Evolutionary conservation across 2,797 vertebrate species (phyloP).

Genomic region (Eutrigla gurnardus): DNA sequence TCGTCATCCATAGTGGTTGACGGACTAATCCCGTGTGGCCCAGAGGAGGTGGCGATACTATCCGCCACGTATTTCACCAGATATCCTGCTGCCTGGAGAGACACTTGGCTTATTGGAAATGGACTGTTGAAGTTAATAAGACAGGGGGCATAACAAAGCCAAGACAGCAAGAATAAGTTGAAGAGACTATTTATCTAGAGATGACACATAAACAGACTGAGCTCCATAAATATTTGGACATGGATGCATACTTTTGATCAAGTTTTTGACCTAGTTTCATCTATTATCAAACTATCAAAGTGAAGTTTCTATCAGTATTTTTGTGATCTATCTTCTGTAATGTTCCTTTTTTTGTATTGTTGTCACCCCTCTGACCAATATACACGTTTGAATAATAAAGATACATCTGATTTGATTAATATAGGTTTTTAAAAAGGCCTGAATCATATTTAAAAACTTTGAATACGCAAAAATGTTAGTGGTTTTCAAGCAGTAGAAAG

Average conservation of each 20-base stretch:
- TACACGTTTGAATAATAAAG: background rate
- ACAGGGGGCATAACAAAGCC: conserved; percentile 49
- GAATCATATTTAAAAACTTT: background rate
- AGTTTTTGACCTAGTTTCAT: background rate
- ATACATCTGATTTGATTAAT: background rate
- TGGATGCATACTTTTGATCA: background rate
- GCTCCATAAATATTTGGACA: conserved; percentile 21
- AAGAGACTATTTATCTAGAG: conserved; percentile 22
- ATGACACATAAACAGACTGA: conserved; percentile 15
- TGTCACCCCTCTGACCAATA: background rate
- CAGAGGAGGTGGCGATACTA: conserved; percentile 83
- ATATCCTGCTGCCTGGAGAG: conserved; percentile 88
- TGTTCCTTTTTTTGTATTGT: background rate
- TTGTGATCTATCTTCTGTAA: background rate
- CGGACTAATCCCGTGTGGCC: conserved; percentile 74
- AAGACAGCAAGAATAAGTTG: conserved; percentile 29
- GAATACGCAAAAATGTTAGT: background rate
- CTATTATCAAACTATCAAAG: background rate
- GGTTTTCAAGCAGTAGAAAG: background rate
- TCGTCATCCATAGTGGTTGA: conserved; percentile 84
- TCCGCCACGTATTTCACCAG: conserved; percentile 85
- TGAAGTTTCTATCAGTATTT: background rate
- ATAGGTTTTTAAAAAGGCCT: background rate
- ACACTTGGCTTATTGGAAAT: conserved; percentile 85
- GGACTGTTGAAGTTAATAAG: conserved; percentile 53